A percentile compares a stretch with the other conserved stretches of the same genome.
phyloP scores from a whole-genome alignment of 2,888 invertebrate genomes.

The Drosophila hawaiiensis region DNA sequence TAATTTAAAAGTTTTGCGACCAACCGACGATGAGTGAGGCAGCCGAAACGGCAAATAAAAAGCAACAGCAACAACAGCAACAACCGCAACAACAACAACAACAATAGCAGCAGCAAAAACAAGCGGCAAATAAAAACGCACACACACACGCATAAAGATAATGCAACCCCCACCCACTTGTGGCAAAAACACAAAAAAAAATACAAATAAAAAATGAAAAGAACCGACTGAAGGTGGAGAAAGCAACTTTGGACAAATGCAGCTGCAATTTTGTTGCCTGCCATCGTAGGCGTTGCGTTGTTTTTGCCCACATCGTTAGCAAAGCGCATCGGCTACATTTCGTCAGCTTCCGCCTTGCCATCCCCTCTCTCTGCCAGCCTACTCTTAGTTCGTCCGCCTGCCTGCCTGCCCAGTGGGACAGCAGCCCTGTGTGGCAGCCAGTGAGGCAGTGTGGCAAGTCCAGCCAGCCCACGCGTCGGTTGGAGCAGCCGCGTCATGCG shows the following conservation, averaged over 20 bases:
- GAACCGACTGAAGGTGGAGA: conserved; percentile 47
- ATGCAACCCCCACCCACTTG: conserved; percentile 74
- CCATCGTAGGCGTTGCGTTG: conserved; percentile 75
- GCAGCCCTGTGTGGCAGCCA: conserved; percentile 34
- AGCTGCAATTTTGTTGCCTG: conserved; percentile 58
- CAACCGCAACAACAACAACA: conserved; percentile 41
- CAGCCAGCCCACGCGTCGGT: conserved; percentile 44
- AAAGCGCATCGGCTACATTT: conserved; percentile 82
- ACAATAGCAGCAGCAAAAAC: conserved; percentile 48
- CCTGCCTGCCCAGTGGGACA: conserved; percentile 26
- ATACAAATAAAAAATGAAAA: conserved; percentile 33
- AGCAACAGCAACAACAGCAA: conserved; percentile 42
- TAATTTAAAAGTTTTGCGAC: conserved; percentile 80
- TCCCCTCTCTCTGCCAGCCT: conserved; percentile 1
- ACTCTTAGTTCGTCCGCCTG: neutral
- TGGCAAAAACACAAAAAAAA: conserved; percentile 17
- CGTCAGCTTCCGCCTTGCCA: conserved; percentile 79
- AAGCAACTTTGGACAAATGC: conserved; percentile 65
- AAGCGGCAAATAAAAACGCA: conserved; percentile 75
- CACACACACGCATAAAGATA: conserved; percentile 51
- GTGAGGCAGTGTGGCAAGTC: conserved; percentile 30
- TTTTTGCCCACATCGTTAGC: conserved; percentile 80
- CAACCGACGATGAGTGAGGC: conserved; percentile 63
- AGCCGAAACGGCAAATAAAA: conserved; percentile 62
- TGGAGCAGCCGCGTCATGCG: conserved; percentile 75